Base-by-base conservation (phyloP, 2,888 invertebrate species). In the Limnephilus auricula region DNA sequence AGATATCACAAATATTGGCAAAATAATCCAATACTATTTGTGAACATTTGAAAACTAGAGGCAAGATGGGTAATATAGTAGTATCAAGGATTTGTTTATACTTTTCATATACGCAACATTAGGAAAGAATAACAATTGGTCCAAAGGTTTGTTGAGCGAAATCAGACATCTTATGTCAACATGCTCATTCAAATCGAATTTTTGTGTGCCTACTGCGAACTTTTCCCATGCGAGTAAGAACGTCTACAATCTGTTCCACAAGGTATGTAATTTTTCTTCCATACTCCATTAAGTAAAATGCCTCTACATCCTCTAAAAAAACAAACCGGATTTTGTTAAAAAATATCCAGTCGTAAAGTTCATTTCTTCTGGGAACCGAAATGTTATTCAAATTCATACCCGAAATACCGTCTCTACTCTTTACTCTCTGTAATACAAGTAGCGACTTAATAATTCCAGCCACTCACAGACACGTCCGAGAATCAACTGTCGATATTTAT, bases 271-370 rank as follows among this genome's bases (percentile, higher is more conserved):
- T 65, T 65, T n/a, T 65, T 65, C 65, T 9, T 65, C n/a, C 65
- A 25, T 18, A 65, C 2, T 65, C 25, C 65, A 25, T 1, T 45
- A 45, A 31, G 25, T 34, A 65, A 32, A 78, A 78, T 65, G 85
- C 79, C 85, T 65, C 83, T 89, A 80, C n/a, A 25, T 40, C 34
- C 34, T 80, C 31, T n/a, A 80, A 91, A 88, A 92, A 18, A 92
- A 90, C 88, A 90, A 90, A 91, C 91, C 91, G 92, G 91, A 92
- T 91, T 92, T 91, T 89, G 88, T 80, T 91, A 90, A 90, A 92
- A 92, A 89, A 65, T 90, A 89, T 89, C 91, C 92, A 92, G 91
- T 92, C 91, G 90, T 91, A 92, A 90, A 91, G 90, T 92, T 80
- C 90, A 90, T 91, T 91, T 89, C 91, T 45, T 65, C 85, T 79